phyloP scores from a whole-genome alignment of 1,140 invertebrate species.

The Calephelis virginiensis region DNA sequence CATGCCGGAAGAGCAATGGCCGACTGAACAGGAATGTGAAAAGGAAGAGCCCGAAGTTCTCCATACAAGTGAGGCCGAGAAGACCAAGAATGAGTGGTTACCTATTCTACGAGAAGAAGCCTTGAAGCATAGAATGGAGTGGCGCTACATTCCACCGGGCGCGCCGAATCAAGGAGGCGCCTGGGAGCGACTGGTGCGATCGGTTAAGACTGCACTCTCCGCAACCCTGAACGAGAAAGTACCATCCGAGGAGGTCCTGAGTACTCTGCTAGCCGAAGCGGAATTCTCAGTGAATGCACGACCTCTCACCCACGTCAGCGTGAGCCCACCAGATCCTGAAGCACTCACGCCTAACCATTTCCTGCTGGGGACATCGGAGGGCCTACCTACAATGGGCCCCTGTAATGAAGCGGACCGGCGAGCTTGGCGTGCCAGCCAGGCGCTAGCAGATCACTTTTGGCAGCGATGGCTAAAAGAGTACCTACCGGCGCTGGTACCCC shows the following conservation, averaged over 20 bases:
- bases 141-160: constrained; percentile 26
- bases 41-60: neutral
- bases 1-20: neutral
- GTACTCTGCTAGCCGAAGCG: neutral
- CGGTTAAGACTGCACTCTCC: constrained; percentile 39
- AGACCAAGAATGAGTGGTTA: neutral
- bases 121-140: constrained; percentile 18
- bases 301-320: constrained; percentile 38
- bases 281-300: constrained; percentile 16
- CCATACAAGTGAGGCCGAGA: neutral
- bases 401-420: neutral
- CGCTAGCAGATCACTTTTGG: constrained; percentile 14
- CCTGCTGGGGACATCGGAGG: constrained; percentile 18
- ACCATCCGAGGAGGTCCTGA: constrained; percentile 13
- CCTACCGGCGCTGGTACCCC: constrained; percentile 15
- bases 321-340: constrained; percentile 34
- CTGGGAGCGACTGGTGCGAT: constrained; percentile 55
- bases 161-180: constrained; percentile 29
- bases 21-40: neutral
- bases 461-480: constrained; percentile 14
- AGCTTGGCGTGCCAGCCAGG: constrained; percentile 14
- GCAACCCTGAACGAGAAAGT: constrained; percentile 27
- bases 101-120: constrained; percentile 2
- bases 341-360: constrained; percentile 28
- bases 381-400: constrained; percentile 7